These are phyloP conservation scores for Centroberyx gerrardi DNA, from an alignment of 2,797 vertebrate genomes.

Conservation along the genomic window DNA sequence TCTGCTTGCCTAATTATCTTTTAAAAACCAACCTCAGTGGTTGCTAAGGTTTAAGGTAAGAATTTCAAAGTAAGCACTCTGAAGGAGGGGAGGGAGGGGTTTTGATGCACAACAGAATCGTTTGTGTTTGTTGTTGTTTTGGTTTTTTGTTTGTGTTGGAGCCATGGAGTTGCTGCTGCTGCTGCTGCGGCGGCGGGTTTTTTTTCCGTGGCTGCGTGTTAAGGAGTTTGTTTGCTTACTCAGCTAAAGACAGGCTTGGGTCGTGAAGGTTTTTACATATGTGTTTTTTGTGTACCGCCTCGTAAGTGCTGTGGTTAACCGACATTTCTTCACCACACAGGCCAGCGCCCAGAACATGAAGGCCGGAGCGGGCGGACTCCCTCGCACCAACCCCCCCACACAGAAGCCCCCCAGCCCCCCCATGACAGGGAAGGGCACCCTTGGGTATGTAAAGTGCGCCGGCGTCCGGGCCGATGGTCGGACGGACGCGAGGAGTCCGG, in stretches of 20 bases:
- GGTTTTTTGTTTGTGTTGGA: constrained; percentile 8
- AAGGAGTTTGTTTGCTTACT: background rate
- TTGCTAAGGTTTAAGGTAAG: constrained; percentile 99
- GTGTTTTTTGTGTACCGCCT: background rate
- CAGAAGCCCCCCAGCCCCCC: constrained; percentile 99
- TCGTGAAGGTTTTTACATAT: background rate
- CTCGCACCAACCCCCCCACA: constrained; percentile 96
- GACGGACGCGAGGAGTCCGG: background rate
- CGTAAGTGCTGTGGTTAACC: background rate
- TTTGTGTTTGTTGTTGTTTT: constrained; percentile 35
- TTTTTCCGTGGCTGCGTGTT: background rate
- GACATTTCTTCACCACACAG: constrained; percentile 71
- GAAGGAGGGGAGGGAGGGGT: background rate
- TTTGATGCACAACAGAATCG: background rate
- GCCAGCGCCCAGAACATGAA: constrained; percentile 99
- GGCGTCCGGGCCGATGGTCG: background rate
- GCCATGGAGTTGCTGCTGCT: constrained; percentile 46
- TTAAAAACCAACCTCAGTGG: constrained; percentile 94
- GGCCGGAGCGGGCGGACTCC: constrained; percentile 89
- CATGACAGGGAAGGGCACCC: constrained; percentile 95
- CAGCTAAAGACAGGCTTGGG: background rate
- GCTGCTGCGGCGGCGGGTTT: constrained; percentile 32
- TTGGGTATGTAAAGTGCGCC: constrained; percentile 90
- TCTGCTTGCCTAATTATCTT: constrained; percentile 92
- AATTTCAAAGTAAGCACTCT: constrained; percentile 64